Percentiles rank a stretch among this genome's conserved stretches.
These are phyloP conservation scores for Bothrops jararaca DNA, from an alignment of 2,113 vertebrate genomes.

Conservation along the genomic window DNA sequence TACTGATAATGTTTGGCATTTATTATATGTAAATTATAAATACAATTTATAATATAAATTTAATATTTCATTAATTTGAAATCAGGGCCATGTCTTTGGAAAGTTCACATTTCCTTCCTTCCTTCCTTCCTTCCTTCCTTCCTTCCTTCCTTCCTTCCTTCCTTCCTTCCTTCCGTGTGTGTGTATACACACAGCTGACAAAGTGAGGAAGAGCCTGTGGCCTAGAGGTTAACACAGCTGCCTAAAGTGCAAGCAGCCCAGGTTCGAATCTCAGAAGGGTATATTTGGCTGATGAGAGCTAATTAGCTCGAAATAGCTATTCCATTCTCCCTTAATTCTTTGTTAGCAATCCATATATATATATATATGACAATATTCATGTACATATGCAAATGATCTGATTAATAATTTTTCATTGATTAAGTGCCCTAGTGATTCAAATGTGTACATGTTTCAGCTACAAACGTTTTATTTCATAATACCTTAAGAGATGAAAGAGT, in stretches of 20 bases:
- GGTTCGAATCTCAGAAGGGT: too few species aligned
- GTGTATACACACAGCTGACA: too few species aligned
- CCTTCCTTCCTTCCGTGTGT: too few species aligned
- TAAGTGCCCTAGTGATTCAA: slow-evolving; percentile 52
- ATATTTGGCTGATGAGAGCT: too few species aligned
- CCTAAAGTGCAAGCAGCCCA: too few species aligned
- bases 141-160: background rate
- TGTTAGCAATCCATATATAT: too few species aligned
- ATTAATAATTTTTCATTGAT: slow-evolving; percentile 60
- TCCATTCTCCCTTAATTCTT: too few species aligned
- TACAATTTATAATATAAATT: background rate
- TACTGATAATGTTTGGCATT: background rate
- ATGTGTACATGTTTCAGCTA: slow-evolving; percentile 51
- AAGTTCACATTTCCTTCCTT: background rate
- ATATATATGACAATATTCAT: background rate
- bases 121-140: too few species aligned
- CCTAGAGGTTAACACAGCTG: too few species aligned
- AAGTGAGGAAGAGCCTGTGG: too few species aligned
- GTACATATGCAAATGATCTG: slow-evolving; percentile 49
- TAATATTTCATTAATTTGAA: background rate
- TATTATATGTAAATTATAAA: background rate
- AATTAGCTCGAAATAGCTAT: too few species aligned
- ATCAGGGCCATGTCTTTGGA: background rate
- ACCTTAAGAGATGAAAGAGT: too few species aligned
- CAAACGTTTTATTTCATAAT: slow-evolving; percentile 33